phyloP scores from a whole-genome alignment of 2,888 invertebrate genomes.

The Aphidius colemani region DNA sequence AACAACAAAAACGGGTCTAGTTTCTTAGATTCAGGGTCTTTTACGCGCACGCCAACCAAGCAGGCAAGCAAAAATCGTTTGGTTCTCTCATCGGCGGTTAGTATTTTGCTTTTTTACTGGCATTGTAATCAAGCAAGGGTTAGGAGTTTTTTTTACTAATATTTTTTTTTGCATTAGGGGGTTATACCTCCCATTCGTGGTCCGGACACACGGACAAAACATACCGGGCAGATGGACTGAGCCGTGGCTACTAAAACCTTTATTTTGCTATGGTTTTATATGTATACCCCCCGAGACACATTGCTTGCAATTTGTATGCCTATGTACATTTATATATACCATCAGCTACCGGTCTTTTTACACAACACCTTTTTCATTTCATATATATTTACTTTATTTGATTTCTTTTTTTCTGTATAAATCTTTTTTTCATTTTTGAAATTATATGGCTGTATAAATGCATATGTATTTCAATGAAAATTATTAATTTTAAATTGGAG shows the following conservation, averaged over 20 bases:
- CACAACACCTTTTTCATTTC: conserved; percentile 7
- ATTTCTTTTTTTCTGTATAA: neutral
- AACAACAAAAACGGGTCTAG: conserved; percentile 58
- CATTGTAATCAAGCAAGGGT: conserved; percentile 62
- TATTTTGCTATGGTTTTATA: neutral
- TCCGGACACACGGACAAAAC: conserved; percentile 51
- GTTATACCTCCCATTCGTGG: conserved; percentile 36
- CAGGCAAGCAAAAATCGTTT: no score
- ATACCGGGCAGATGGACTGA: conserved; percentile 59
- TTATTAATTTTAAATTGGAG: no score
- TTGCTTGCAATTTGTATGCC: no score
- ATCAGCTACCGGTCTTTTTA: conserved; percentile 15
- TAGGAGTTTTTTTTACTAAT: conserved; percentile 50
- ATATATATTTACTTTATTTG: neutral
- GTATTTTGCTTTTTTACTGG: conserved; percentile 60
- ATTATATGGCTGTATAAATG: no score
- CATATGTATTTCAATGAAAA: no score
- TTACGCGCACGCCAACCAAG: conserved; percentile 60
- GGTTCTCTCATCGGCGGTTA: conserved; percentile 56
- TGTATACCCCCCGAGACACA: conserved; percentile 22
- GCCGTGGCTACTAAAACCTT: conserved; percentile 45
- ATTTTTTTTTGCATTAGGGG: conserved; percentile 44
- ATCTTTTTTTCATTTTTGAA: neutral
- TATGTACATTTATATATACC: conserved; percentile 23
- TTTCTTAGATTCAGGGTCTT: conserved; percentile 56